Percentiles rank a stretch among this genome's conserved stretches.
These are phyloP conservation scores for Ascaphus truei DNA, from an alignment of 2,113 vertebrate genomes.

Conservation along the genomic window DNA sequence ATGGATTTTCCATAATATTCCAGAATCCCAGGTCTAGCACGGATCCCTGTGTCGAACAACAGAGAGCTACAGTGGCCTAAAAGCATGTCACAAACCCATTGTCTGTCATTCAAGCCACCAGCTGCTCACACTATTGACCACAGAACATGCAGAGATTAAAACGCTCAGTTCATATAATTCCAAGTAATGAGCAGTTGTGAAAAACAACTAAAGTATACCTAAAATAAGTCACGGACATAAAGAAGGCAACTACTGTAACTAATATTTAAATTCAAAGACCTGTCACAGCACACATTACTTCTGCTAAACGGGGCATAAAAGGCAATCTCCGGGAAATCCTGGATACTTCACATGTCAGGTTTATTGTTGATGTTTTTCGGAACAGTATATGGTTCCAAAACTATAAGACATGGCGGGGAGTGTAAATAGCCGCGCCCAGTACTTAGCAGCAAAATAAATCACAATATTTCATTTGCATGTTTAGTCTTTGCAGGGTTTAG, in stretches of 20 bases:
- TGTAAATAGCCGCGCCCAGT: too few species aligned
- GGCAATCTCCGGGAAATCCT: not conserved
- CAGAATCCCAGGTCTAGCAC: too few species aligned
- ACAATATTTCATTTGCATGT: too few species aligned
- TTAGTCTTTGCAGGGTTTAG: too few species aligned
- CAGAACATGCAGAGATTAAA: not conserved
- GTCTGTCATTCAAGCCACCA: not conserved
- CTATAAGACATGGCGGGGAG: too few species aligned
- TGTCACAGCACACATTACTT: not conserved
- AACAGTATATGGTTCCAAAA: too few species aligned
- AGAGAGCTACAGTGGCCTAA: too few species aligned
- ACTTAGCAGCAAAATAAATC: too few species aligned
- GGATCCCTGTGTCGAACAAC: too few species aligned
- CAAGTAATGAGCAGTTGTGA: too few species aligned
- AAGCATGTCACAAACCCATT: not conserved
- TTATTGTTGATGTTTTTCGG: too few species aligned
- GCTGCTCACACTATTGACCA: not conserved
- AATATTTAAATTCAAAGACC: not conserved
- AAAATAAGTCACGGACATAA: not conserved
- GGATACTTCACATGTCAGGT: conserved; percentile 42
- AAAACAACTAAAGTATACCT: not conserved
- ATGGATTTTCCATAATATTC: too few species aligned
- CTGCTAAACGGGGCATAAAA: not conserved
- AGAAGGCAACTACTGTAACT: not conserved
- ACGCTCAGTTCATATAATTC: not conserved